These are phyloP conservation scores for Osmerus eperlanus DNA, from an alignment of 2,113 vertebrate genomes.

Conservation along the genomic window DNA sequence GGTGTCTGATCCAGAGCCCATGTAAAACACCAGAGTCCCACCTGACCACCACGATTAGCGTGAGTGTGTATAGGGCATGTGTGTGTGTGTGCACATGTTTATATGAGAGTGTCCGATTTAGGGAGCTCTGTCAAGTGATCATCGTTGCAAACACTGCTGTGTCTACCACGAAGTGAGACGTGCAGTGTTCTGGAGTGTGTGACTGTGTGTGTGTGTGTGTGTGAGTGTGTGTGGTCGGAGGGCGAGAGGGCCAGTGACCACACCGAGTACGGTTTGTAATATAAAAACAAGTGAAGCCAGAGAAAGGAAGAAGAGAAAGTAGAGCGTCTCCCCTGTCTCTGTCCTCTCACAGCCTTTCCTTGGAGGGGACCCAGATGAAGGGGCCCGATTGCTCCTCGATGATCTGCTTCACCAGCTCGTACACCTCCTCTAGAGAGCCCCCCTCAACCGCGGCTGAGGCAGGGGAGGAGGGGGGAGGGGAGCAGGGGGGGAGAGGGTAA, in stretches of 20 bases:
- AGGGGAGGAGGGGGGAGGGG: constrained; percentile 31
- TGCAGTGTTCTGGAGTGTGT: constrained; percentile 22
- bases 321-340: constrained; percentile 8
- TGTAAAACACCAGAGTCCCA: constrained; percentile 20
- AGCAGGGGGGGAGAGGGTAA: not conserved
- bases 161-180: not conserved
- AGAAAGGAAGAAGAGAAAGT: constrained; percentile 35
- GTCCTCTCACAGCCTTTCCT: constrained; percentile 81
- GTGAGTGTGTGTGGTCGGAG: constrained; percentile 39
- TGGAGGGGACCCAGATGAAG: constrained; percentile 92
- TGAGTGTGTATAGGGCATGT: constrained; percentile 28
- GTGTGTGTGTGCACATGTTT: constrained; percentile 6
- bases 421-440: constrained; percentile 90
- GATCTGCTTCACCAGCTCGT: constrained; percentile 93
- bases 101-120: not conserved
- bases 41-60: not conserved
- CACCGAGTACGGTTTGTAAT: constrained; percentile 67
- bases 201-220: constrained; percentile 29
- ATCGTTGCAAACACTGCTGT: too few species aligned
- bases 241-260: constrained; percentile 54
- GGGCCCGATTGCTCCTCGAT: constrained; percentile 97
- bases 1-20: constrained; percentile 48
- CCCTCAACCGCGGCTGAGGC: constrained; percentile 90
- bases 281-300: constrained; percentile 49
- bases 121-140: too few species aligned